Conservation (phyloP, 2,888 invertebrate genomes). For the Allolobophora icterica region DNA sequence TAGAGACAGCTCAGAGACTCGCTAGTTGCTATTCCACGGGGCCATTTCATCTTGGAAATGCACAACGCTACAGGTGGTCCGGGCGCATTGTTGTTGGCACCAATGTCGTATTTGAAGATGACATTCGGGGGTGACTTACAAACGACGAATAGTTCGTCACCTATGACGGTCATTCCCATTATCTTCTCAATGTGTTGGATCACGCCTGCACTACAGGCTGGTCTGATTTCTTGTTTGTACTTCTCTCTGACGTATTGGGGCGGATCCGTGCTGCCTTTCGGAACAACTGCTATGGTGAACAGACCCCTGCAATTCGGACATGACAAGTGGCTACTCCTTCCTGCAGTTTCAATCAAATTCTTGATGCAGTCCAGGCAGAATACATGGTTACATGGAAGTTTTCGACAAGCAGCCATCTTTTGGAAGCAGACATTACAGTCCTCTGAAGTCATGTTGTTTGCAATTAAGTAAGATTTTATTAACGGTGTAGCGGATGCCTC, state of each 20-base stretch:
- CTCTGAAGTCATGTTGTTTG: too few species aligned
- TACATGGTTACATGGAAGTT: background rate
- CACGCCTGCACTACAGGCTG: background rate
- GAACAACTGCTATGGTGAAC: background rate
- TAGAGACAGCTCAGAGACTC: background rate
- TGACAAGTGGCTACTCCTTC: background rate
- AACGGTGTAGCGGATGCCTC: too few species aligned
- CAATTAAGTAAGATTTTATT: too few species aligned
- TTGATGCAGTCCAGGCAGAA: background rate
- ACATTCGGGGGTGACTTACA: background rate
- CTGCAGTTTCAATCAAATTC: background rate
- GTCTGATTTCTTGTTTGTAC: background rate
- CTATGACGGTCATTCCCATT: background rate
- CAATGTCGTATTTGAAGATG: slow-evolving; percentile 20
- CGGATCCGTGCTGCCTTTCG: too few species aligned
- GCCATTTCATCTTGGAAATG: background rate
- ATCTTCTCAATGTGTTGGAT: background rate
- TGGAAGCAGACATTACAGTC: too few species aligned
- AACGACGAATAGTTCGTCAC: background rate
- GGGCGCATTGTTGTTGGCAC: background rate
- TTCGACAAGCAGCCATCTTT: background rate
- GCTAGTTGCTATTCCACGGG: background rate
- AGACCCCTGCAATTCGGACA: background rate
- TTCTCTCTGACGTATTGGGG: background rate
- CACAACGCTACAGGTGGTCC: background rate